Conservation (phyloP, 2,888 invertebrate genomes). For the Caenorhabditis zanzibari region DNA sequence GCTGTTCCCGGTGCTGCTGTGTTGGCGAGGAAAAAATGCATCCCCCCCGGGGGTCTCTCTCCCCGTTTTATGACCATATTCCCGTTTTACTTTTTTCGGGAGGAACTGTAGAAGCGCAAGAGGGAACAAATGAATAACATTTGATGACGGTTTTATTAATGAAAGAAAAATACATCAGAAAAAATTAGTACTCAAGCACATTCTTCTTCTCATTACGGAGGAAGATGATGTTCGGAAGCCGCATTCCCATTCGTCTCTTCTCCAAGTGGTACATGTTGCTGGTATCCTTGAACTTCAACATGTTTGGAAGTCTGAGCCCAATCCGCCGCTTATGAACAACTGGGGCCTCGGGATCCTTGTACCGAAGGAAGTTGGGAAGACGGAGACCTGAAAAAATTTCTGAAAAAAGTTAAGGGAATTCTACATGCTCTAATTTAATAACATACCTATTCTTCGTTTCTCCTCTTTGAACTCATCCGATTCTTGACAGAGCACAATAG, state of each 20-base stretch:
- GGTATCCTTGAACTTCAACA: slow-evolving; percentile 65
- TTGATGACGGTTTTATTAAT: slow-evolving; percentile 56
- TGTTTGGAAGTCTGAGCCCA: slow-evolving; percentile 68
- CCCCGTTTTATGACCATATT: slow-evolving; percentile 48
- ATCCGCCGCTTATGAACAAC: slow-evolving; percentile 60
- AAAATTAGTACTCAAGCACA: slow-evolving; percentile 57
- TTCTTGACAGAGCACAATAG: slow-evolving; percentile 35
- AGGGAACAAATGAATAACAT: slow-evolving; percentile 26
- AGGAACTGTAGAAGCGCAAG: too few relatives aligned
- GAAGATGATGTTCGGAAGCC: slow-evolving; percentile 67
- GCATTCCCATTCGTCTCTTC: slow-evolving; percentile 68
- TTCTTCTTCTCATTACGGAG: slow-evolving; percentile 64
- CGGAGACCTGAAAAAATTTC: slow-evolving; percentile 56
- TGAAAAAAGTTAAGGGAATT: background rate
- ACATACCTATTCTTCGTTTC: slow-evolving; percentile 53
- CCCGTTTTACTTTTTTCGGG: slow-evolving; percentile 15
- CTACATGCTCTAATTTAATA: background rate
- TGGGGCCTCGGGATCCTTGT: slow-evolving; percentile 38
- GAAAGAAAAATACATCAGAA: too few relatives aligned
- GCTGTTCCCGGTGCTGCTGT: slow-evolving; percentile 41
- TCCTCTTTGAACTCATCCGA: slow-evolving; percentile 20
- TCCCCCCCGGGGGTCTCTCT: slow-evolving; percentile 6
- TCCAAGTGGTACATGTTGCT: slow-evolving; percentile 51
- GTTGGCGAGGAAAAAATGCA: slow-evolving; percentile 15
- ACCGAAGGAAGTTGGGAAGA: slow-evolving; percentile 57